Evolutionary conservation across 2,797 vertebrate genomes (phyloP).

Genomic region (Rhincodon typus): DNA sequence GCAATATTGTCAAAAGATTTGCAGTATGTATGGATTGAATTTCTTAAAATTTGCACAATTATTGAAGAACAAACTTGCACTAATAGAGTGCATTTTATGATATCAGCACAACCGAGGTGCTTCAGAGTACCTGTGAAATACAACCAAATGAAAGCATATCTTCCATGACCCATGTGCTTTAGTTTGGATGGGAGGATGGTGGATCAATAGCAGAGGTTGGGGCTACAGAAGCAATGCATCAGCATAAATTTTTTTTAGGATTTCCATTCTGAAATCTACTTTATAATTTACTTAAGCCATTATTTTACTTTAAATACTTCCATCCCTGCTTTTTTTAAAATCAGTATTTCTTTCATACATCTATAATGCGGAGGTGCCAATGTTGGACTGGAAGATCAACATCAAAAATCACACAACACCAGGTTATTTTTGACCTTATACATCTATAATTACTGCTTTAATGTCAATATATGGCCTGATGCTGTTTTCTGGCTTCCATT

Average conservation of each 20-base stretch:
- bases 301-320: not conserved
- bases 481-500: not conserved
- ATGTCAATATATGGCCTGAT: not conserved
- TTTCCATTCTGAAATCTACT: not conserved
- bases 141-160: not conserved
- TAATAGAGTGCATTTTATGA: not conserved
- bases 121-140: not conserved
- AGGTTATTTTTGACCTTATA: too few species aligned
- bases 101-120: not conserved
- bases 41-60: not conserved
- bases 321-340: not conserved
- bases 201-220: too few species aligned
- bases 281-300: not conserved
- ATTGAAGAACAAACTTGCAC: not conserved
- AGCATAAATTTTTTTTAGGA: not conserved
- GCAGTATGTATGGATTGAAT: too few species aligned
- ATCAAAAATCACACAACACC: too few species aligned
- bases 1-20: not conserved
- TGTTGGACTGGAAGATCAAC: too few species aligned
- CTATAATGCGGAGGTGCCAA: not conserved
- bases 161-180: not conserved
- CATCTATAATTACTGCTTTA: not conserved
- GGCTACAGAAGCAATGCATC: not conserved
- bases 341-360: not conserved
- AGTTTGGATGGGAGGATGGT: not conserved